Evolutionary conservation across 2,888 invertebrate genomes (phyloP), one percentile per base, ranked within the genome.

Genomic region (Chorisops tibialis): DNA sequence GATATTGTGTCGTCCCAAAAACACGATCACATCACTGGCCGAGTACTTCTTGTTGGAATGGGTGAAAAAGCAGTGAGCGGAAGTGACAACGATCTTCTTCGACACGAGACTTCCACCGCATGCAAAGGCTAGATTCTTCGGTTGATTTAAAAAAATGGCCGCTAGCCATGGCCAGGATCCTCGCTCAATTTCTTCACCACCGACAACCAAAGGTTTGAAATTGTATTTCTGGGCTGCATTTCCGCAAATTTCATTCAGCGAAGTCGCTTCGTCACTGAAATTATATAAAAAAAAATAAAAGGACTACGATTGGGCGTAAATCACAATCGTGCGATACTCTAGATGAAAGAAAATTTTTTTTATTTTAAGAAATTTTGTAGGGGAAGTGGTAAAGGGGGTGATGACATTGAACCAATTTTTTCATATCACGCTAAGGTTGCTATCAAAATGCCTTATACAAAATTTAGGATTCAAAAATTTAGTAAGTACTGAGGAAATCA

Each of bases 121-220:
- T 64, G 75, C 74, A 61, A 82, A 76, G 6, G 5, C 7, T 21
- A 54, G 3, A 9, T 6, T 7, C 12, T 7, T 6, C 7, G 21
- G 7, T 47, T 11, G 7, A 47, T 16, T 47, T 18, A 21, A 19
- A 69, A 84, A 87, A 24, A 88, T 80, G 0, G 87, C 87, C 0
- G 81, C 85, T 58, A 87, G 70, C 87, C 88, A 88, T 0, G 87
- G 88, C 84, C 86, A 84, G 19, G 85, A 82, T 1, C 84, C 85
- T 1, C 81, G 77, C 12, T 58, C 12, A 24, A 59, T 59, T 3
- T 71, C 67, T 5, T 78, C 41, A 0, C 76, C 77, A 11, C 70
- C 69, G 4, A 70, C 67, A 5, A 75, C 50, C 39, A 43, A 43
- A 43, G 12, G 43, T 14, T 16, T 43, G 14, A 43, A 12, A n/a